These are phyloP conservation scores for Plotosus lineatus DNA, from an alignment of 2,113 vertebrate species.

Conservation along the genomic window DNA sequence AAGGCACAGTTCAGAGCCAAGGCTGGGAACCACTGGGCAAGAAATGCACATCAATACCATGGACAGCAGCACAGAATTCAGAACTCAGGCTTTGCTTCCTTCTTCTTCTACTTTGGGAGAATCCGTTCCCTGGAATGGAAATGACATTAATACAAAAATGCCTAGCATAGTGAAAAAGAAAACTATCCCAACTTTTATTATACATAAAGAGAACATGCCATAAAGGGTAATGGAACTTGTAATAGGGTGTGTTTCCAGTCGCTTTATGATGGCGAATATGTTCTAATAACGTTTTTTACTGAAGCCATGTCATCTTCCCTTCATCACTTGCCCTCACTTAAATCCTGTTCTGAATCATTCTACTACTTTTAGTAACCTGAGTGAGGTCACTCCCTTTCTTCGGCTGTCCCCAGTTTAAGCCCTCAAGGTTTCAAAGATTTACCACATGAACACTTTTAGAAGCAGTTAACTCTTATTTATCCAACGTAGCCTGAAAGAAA, in stretches of 20 bases:
- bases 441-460: neutral
- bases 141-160: neutral
- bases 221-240: neutral
- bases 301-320: neutral
- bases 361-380: neutral
- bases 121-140: neutral
- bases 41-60: conserved; percentile 29
- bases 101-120: neutral
- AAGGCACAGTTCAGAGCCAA: neutral
- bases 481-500: neutral
- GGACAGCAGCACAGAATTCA: conserved; percentile 20
- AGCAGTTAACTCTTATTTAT: neutral
- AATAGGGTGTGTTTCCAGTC: neutral
- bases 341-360: neutral
- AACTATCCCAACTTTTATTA: neutral
- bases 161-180: neutral
- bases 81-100: neutral
- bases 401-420: neutral
- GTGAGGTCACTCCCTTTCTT: neutral
- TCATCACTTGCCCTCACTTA: neutral
- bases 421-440: neutral
- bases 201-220: neutral
- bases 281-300: conserved; percentile 1
- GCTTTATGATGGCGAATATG: neutral
- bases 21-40: neutral